Conservation (phyloP, 2,888 invertebrate genomes). For the Cactoblastis cactorum region DNA sequence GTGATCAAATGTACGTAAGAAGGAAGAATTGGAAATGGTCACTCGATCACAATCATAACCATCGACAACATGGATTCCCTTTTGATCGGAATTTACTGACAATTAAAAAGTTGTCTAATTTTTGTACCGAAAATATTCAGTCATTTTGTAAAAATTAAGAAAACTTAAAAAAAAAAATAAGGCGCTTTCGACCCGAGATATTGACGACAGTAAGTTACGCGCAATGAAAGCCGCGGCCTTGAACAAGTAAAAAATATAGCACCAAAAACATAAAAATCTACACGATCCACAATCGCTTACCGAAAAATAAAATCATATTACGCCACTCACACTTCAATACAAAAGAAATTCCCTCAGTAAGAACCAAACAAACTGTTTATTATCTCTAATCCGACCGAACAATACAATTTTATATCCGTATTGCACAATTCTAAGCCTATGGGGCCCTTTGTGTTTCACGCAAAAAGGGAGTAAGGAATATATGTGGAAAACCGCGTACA, state of each 20-base stretch:
- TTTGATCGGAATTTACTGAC: too few relatives aligned
- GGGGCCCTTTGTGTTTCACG: constrained; percentile 37
- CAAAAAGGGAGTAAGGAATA: constrained; percentile 36
- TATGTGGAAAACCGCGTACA: constrained; percentile 43
- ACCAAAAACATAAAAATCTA: not conserved
- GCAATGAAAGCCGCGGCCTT: too few relatives aligned
- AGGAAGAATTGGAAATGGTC: too few relatives aligned
- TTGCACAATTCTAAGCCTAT: constrained; percentile 35
- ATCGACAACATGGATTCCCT: too few relatives aligned
- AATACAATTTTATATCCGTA: constrained; percentile 43
- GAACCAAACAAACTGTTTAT: constrained; percentile 40
- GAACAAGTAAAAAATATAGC: not conserved
- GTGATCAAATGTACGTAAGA: too few relatives aligned
- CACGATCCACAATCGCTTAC: not conserved
- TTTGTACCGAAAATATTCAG: too few relatives aligned
- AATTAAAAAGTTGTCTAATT: too few relatives aligned
- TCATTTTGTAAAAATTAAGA: too few relatives aligned
- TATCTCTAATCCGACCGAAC: constrained; percentile 43
- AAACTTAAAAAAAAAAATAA: too few relatives aligned
- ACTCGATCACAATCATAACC: too few relatives aligned
- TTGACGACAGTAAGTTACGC: too few relatives aligned
- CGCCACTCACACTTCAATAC: constrained; percentile 4
- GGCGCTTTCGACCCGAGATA: too few relatives aligned
- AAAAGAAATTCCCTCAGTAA: constrained; percentile 15
- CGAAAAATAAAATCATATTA: constrained; percentile 1